Conservation (phyloP, 1,140 invertebrate species). For the Adoxophyes honmai region DNA sequence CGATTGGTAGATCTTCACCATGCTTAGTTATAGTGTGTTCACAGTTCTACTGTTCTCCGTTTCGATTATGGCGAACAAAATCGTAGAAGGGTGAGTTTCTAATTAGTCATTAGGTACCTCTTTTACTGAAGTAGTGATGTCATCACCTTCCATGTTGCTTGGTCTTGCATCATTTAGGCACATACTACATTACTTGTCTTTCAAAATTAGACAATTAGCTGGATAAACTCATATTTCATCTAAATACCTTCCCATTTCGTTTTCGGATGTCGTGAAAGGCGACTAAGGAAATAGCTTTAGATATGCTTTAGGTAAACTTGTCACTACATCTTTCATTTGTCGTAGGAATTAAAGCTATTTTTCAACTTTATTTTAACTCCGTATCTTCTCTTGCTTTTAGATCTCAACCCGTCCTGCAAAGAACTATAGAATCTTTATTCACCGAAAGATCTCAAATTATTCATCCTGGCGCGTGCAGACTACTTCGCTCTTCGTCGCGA, state of each 20-base stretch:
- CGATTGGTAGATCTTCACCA: conserved; percentile 40
- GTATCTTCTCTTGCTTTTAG: conserved; percentile 31
- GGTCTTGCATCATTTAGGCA: no score
- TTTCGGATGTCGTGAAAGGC: no score
- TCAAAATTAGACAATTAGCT: no score
- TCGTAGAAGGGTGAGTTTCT: conserved; percentile 59
- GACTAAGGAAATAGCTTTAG: no score
- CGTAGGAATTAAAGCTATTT: no score
- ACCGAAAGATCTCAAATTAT: conserved; percentile 45
- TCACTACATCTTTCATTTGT: no score
- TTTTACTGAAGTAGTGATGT: no score
- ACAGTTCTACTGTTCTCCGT: conserved; percentile 45
- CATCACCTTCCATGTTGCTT: no score
- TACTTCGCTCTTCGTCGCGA: conserved; percentile 40
- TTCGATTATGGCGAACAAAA: conserved; percentile 44
- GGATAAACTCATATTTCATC: no score
- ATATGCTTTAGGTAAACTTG: no score
- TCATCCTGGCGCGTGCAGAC: conserved; percentile 52
- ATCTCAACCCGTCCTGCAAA: conserved; percentile 56
- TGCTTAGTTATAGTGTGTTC: conserved; percentile 55
- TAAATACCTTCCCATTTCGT: no score
- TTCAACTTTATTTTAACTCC: no score
- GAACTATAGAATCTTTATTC: conserved; percentile 58
- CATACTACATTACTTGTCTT: neutral
- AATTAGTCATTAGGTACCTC: neutral